These are phyloP conservation scores for Homarus gammarus DNA, from an alignment of 2,888 invertebrate species.

Conservation along the genomic window DNA sequence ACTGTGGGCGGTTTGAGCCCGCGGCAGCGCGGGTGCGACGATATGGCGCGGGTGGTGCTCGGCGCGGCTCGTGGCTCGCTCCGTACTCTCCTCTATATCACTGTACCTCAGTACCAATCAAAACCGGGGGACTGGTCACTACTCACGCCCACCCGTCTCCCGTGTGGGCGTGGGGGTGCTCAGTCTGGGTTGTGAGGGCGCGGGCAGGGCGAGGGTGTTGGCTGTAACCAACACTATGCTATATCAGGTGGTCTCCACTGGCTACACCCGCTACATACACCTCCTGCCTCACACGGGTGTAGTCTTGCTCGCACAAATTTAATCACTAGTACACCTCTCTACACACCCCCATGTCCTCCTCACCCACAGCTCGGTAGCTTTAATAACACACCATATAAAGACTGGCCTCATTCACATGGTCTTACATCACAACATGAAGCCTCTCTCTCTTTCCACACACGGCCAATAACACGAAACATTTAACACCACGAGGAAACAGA, in stretches of 20 bases:
- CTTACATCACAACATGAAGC: too few relatives aligned
- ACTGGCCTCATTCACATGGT: too few relatives aligned
- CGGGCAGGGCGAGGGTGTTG: constrained; percentile 60
- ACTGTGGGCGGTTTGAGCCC: constrained; percentile 16
- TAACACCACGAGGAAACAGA: too few relatives aligned
- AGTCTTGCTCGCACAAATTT: background rate
- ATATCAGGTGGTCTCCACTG: constrained; percentile 49
- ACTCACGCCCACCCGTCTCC: background rate
- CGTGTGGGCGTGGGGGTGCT: constrained; percentile 10
- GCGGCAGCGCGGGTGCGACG: constrained; percentile 24
- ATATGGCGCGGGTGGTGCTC: constrained; percentile 35
- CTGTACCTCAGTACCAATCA: constrained; percentile 62
- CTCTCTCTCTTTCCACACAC: too few relatives aligned
- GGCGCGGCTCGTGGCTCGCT: constrained; percentile 36
- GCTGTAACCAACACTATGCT: constrained; percentile 50
- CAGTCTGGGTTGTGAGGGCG: constrained; percentile 55
- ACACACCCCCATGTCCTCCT: background rate
- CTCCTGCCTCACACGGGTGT: background rate
- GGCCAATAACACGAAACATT: too few relatives aligned
- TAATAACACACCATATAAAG: too few relatives aligned
- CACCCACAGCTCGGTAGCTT: background rate
- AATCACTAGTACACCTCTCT: background rate
- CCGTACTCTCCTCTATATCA: constrained; percentile 54
- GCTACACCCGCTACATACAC: constrained; percentile 2
- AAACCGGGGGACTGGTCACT: constrained; percentile 41